phyloP scores from a whole-genome alignment of 2,888 invertebrate species.

The Acanthosepion pharaonis region DNA sequence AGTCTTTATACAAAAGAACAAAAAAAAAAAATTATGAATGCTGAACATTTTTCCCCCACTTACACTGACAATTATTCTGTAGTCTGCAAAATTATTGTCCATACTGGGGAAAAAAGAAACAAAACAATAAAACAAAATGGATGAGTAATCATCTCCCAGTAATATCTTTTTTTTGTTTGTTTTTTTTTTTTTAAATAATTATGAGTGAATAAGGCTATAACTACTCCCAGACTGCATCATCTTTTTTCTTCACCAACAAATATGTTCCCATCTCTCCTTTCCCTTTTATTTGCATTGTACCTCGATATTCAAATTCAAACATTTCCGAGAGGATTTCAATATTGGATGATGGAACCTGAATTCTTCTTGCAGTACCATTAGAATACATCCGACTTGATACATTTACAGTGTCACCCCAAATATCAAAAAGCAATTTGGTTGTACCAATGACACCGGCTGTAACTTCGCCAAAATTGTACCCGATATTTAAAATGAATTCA shows the following conservation, averaged over 20 bases:
- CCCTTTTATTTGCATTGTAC: conserved; percentile 95
- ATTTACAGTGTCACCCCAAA: conserved; percentile 99
- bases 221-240: conserved; percentile 60
- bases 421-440: conserved; percentile 95
- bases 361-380: conserved; percentile 89
- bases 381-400: conserved; percentile 98
- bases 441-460: conserved; percentile 97
- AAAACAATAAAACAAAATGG: neutral
- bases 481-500: conserved; percentile 78
- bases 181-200: neutral
- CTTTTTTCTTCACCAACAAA: conserved; percentile 76
- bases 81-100: neutral
- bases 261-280: conserved; percentile 96
- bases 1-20: neutral
- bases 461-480: conserved; percentile 94
- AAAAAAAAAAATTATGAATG: neutral
- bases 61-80: neutral
- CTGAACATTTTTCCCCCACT: neutral
- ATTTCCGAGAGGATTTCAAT: conserved; percentile 80
- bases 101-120: neutral
- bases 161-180: neutral
- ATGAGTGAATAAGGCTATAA: neutral
- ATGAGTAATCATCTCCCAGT: neutral
- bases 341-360: conserved; percentile 77
- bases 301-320: conserved; percentile 93